A percentile compares a stretch with the other conserved stretches of the same genome.
phyloP scores from a whole-genome alignment of 2,113 vertebrate genomes.

The Epinephelus cyanopodus region DNA sequence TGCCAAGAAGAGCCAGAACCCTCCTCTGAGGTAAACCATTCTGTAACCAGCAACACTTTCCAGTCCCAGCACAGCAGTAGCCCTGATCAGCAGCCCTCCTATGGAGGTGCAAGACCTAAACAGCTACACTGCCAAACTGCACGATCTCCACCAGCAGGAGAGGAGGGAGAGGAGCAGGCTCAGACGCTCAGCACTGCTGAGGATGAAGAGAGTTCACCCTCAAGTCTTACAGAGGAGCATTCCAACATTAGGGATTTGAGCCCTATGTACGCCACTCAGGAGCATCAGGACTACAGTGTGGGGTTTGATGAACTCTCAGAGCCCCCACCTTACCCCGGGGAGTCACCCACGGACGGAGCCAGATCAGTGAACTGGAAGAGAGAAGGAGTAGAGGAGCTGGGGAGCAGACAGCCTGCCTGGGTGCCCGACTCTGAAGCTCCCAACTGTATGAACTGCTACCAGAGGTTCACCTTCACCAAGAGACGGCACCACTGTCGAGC shows the following conservation, averaged over 20 bases:
- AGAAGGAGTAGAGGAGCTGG: conserved; percentile 76
- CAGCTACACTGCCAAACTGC: conserved; percentile 81
- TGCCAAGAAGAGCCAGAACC: conserved; percentile 69
- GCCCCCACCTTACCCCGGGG: conserved; percentile 81
- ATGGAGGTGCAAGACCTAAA: conserved; percentile 92
- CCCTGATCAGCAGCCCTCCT: conserved; percentile 70
- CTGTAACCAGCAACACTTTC: conserved; percentile 54
- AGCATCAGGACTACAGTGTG: conserved; percentile 77
- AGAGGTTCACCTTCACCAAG: conserved; percentile 95
- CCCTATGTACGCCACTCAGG: conserved; percentile 57
- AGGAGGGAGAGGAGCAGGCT: conserved; percentile 48
- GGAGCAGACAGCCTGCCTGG: conserved; percentile 91
- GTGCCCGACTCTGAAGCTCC: conserved; percentile 96
- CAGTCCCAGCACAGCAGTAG: conserved; percentile 65
- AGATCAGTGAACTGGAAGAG: conserved; percentile 58
- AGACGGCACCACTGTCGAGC: conserved; percentile 96
- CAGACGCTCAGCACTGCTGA: conserved; percentile 54
- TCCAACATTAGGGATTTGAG: conserved; percentile 42
- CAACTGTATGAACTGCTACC: conserved; percentile 94
- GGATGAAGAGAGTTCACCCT: conserved; percentile 38
- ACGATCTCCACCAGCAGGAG: conserved; percentile 70
- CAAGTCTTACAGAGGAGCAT: conserved; percentile 49
- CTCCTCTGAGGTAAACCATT: conserved; percentile 17
- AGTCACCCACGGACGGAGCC: conserved; percentile 46
- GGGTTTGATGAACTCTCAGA: conserved; percentile 82